Evolutionary conservation across 2,113 vertebrate species (phyloP).

Genomic region (Pogonocichla stellata): DNA sequence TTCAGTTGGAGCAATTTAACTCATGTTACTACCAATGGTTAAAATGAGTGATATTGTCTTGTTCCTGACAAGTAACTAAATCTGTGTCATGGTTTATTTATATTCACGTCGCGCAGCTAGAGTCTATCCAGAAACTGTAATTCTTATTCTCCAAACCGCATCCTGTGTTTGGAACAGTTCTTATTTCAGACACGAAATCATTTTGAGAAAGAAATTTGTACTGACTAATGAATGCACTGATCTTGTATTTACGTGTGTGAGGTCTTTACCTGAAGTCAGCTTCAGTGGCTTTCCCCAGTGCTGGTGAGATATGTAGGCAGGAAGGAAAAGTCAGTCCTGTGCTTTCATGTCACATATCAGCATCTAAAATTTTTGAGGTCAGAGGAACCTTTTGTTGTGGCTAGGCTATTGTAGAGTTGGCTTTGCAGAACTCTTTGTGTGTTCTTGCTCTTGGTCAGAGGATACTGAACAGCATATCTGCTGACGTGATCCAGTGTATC

Average conservation of each 20-base stretch:
- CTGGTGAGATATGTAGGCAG: background rate
- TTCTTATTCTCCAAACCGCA: background rate
- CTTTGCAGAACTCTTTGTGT: background rate
- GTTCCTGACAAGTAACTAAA: background rate
- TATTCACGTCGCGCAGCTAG: background rate
- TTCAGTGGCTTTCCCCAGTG: background rate
- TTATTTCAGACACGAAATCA: background rate
- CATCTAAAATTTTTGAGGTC: slow-evolving; percentile 26
- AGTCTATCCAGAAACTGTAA: background rate
- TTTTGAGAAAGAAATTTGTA: background rate
- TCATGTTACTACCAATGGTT: background rate
- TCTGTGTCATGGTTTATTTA: background rate
- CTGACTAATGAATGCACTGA: background rate
- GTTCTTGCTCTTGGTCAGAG: slow-evolving; percentile 11
- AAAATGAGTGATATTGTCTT: background rate
- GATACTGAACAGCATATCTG: background rate
- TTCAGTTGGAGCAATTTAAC: background rate
- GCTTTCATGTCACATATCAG: background rate
- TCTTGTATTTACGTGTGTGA: background rate
- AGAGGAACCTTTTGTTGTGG: slow-evolving; percentile 42
- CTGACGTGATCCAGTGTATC: background rate
- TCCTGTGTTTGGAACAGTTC: background rate
- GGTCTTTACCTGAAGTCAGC: background rate
- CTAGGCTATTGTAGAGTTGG: background rate
- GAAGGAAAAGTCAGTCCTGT: background rate